Percentiles rank a stretch among this genome's conserved stretches.
Conservation (phyloP, 2,113 vertebrate species). For the Dendrocopos noguchii region DNA sequence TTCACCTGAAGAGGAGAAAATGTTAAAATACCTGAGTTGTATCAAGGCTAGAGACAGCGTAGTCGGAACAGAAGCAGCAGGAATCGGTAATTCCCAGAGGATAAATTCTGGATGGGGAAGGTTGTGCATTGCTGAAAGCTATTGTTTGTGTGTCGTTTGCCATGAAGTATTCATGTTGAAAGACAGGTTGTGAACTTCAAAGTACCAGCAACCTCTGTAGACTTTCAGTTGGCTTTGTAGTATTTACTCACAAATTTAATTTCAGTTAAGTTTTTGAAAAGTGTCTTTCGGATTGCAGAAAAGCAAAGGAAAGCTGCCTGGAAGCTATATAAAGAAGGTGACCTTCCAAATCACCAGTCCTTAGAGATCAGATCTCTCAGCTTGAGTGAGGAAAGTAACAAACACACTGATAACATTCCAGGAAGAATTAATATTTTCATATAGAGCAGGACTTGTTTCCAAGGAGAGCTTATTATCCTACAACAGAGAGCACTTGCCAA, state of each 20-base stretch:
- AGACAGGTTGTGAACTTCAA: not conserved
- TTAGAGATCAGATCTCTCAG: not conserved
- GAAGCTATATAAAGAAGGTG: not conserved
- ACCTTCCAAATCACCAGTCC: not conserved
- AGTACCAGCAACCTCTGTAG: not conserved
- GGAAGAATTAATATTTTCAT: not conserved
- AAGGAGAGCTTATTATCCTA: not conserved
- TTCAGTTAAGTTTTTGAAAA: not conserved
- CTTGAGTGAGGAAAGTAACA: not conserved
- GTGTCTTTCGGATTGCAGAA: not conserved
- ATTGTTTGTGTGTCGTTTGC: not conserved
- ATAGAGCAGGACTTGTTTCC: not conserved
- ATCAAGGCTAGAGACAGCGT: not conserved
- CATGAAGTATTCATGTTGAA: not conserved
- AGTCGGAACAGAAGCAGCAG: not conserved
- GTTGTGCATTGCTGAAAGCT: not conserved
- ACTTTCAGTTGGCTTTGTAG: not conserved
- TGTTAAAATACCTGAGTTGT: not conserved
- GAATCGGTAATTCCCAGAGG: not conserved
- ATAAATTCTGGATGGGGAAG: not conserved
- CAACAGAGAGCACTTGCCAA: not conserved
- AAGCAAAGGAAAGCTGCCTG: not conserved
- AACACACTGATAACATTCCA: not conserved
- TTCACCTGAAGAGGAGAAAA: not conserved
- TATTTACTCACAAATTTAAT: not conserved